phyloP scores from a whole-genome alignment of 2,113 vertebrate genomes.

The Sisor rabdophorus region DNA sequence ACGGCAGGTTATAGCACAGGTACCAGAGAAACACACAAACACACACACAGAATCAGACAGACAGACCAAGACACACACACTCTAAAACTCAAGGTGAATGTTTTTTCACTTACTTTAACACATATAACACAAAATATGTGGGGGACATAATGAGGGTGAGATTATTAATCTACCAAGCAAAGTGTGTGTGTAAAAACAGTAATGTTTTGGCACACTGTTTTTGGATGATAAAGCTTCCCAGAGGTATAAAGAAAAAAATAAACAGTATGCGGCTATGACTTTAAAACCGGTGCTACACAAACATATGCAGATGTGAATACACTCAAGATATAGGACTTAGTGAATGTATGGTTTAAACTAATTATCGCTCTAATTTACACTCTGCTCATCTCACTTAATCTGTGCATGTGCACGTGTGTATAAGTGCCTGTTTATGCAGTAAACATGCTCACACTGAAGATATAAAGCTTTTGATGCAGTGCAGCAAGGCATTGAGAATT shows the following conservation, averaged over 20 bases:
- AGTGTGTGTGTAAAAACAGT: conserved; percentile 7
- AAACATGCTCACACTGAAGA: background rate
- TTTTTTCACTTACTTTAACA: background rate
- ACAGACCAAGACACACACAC: background rate
- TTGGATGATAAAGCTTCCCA: conserved; percentile 14
- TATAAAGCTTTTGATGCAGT: background rate
- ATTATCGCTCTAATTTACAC: conserved; percentile 3
- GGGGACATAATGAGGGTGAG: conserved; percentile 4
- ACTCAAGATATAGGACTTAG: background rate
- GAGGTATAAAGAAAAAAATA: background rate
- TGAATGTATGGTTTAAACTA: conserved; percentile 11
- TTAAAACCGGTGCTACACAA: conserved; percentile 7
- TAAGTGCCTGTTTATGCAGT: background rate
- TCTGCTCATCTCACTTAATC: background rate
- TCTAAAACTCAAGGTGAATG: background rate
- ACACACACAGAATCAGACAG: background rate
- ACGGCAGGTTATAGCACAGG: conserved; percentile 81
- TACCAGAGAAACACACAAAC: conserved; percentile 49
- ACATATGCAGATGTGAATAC: background rate
- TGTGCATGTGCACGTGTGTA: background rate
- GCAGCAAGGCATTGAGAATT: background rate
- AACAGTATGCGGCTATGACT: background rate
- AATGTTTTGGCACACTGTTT: conserved; percentile 8
- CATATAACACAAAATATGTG: background rate
- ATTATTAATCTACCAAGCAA: conserved; percentile 1